Evolutionary conservation across 2,797 vertebrate species (phyloP), one percentile per base, ranked within the genome.

Genomic region (Enteromius argenteus): DNA sequence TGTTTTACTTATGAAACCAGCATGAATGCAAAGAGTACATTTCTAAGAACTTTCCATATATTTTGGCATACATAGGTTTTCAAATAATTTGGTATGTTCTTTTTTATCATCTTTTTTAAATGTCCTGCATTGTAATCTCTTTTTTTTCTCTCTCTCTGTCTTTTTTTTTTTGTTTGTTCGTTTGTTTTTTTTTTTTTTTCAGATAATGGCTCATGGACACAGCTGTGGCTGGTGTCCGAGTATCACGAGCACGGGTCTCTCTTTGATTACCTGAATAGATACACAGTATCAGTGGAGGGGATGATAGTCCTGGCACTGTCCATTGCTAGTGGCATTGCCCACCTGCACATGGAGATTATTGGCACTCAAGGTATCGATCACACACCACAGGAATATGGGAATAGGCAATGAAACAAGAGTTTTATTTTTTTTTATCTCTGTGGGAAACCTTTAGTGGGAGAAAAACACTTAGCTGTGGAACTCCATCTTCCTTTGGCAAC

Each of bases 311-410:
- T 99, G 81, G 96, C 96, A 0, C 88, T 97, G 75, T 99, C 98
- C 0, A 93, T 97, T 83, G 96, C 96, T 89, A 98, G 97, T 3
- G 98, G 98, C 15, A 93, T 99, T 88, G 97, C 98, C 0, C 98
- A 99, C 89, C 97, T 99, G 2, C 98, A 99, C 90, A 99, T 99
- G 98, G 98, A 99, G 92, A 99, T 99, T 68, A 96, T 99, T 0
- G 97, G 98, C 83, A 98, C 97, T 0, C 97, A 99, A 94, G 98
- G 98, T 98, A 90, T 85, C 88, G 7, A n/a, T 51, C 23, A 51
- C 17, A 46, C 19, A 0, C 15, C 37, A 11, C 23, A 19, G 32
- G 17, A 37, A 67, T 67, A 37, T 49, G 58, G 5, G 72, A 78
- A 44, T 42, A 44, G 10, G 10, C 4, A 74, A 53, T 62, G 23